Percentiles rank a stretch among this genome's conserved stretches.
phyloP scores from a whole-genome alignment of 1,140 invertebrate species.

The Lepidotrigona ventralis region DNA sequence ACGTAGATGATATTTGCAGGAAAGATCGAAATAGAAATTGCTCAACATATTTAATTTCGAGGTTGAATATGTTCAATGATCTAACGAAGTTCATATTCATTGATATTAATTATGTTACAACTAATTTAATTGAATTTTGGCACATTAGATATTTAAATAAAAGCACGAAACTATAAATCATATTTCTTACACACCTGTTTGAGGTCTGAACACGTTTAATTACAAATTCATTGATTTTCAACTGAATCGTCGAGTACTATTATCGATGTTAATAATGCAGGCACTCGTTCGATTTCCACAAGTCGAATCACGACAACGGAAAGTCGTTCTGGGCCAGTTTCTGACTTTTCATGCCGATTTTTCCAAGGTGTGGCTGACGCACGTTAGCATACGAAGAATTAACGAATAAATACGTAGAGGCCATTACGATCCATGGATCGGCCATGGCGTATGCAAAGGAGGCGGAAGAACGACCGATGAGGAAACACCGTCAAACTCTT shows the following conservation, averaged over 20 bases:
- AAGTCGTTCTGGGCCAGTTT: conserved; percentile 43
- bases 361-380: conserved; percentile 48
- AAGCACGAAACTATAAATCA: not conserved
- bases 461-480: conserved; percentile 50
- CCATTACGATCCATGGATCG: conserved; percentile 37
- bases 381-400: conserved; percentile 52
- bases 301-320: conserved; percentile 28
- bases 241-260: not conserved
- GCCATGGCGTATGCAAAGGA: conserved; percentile 44
- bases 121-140: not conserved
- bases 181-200: not conserved
- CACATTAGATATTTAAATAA: not conserved
- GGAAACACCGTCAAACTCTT: conserved; percentile 48
- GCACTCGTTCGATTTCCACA: conserved; percentile 27
- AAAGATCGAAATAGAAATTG: too few relatives aligned
- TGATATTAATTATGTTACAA: too few relatives aligned
- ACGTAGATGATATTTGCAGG: not conserved
- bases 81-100: not conserved
- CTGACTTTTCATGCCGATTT: conserved; percentile 46
- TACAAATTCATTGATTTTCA: not conserved
- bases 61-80: not conserved
- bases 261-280: conserved; percentile 1
- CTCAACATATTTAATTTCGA: not conserved
- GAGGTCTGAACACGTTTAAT: not conserved
- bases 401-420: conserved; percentile 43